These are phyloP conservation scores for Tachystola acroxantha DNA, from an alignment of 2,888 invertebrate genomes.

Conservation along the genomic window DNA sequence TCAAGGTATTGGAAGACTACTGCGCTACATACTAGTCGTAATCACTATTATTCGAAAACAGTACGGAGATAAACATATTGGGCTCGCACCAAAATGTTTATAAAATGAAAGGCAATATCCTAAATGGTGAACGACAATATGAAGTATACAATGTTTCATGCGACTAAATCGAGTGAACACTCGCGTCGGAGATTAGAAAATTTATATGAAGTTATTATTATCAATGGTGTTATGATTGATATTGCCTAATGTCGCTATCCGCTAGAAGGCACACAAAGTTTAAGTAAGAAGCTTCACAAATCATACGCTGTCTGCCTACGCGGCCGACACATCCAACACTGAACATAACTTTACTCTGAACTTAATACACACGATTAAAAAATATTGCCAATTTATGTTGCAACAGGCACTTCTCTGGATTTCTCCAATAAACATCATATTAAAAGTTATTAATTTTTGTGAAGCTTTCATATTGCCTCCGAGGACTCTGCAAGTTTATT, in stretches of 20 bases:
- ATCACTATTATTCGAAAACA: slow-evolving; percentile 63
- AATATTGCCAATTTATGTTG: slow-evolving; percentile 77
- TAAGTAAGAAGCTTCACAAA: slow-evolving; percentile 75
- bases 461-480: slow-evolving; percentile 66
- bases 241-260: slow-evolving; percentile 73
- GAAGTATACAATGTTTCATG: slow-evolving; percentile 38
- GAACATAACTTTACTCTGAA: slow-evolving; percentile 59
- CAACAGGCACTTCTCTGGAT: slow-evolving; percentile 78
- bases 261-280: slow-evolving; percentile 79
- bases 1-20: slow-evolving; percentile 76
- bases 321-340: slow-evolving; percentile 46
- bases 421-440: slow-evolving; percentile 76
- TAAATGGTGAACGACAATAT: slow-evolving; percentile 42
- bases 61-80: slow-evolving; percentile 43
- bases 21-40: slow-evolving; percentile 68
- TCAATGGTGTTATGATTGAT: slow-evolving; percentile 61
- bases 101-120: slow-evolving; percentile 48
- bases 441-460: slow-evolving; percentile 62
- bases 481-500: slow-evolving; percentile 57
- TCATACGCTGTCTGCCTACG: slow-evolving; percentile 38
- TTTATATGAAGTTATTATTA: slow-evolving; percentile 35
- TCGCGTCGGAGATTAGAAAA: slow-evolving; percentile 40
- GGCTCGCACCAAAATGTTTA: slow-evolving; percentile 37
- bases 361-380: slow-evolving; percentile 67
- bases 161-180: slow-evolving; percentile 31